Base-by-base conservation (phyloP, 2,888 invertebrate genomes). In the Pseudococcus jackbeardsleyi region DNA sequence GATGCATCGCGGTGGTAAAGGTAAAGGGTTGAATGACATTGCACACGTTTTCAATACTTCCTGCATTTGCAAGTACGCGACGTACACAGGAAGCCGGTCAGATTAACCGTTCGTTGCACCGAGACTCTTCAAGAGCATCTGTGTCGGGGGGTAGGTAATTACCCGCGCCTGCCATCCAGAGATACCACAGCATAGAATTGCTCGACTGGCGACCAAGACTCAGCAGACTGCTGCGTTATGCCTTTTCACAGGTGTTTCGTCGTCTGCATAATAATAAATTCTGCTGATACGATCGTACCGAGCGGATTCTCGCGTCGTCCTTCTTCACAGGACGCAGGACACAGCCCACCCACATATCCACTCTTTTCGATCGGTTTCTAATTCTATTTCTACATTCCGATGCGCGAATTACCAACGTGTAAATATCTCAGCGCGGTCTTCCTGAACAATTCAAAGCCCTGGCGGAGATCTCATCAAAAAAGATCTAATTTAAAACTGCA, bases 21-120 rank as follows among this genome's bases (percentile, higher is more conserved):
- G 11, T 68, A 68, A 68, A 68, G 68, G 68, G 26, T 68, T 68
- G 68, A 68, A 68, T 68, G 68, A 68, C 68, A 68, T 26, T 54
- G 54, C 54, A 54, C 68, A 15, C 26, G 68, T 64, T 64, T 5
- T 12, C 12, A n/a, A 54, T 68, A 12, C 68, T 68, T 26, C 26
- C 68, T 68, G 68, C 68, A 54, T 54, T 50, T 12, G 48, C 12
- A 12, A 64, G 9, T 42, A 42, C 19, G 19, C 19, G 19, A 7
- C 68, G 68, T 54, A 54, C 68, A 68, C 68, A 68, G 68, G 68
- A 68, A 68, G 68, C 68, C 68, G 26, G 22, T 68, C 68, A 68
- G 26, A 68, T 68, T 68, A 68, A 68, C 54, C 68, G 68, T 68
- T 68, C 68, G 68, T 68, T 68, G 68, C 68, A 68, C 68, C 68